Conservation (phyloP, 1,140 invertebrate genomes). For the Anoplolepis gracilipes region DNA sequence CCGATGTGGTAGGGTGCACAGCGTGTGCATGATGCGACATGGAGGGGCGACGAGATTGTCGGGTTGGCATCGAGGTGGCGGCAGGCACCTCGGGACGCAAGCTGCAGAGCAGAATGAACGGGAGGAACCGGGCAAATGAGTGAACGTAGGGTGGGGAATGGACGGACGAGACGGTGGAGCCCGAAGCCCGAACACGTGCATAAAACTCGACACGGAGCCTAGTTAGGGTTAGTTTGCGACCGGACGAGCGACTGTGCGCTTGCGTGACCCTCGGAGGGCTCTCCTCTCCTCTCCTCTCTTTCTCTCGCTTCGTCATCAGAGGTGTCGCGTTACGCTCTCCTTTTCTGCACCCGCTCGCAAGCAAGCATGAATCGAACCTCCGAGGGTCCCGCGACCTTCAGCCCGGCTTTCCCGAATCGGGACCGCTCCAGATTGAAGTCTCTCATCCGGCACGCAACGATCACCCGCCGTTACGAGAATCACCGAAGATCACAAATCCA, state of each 20-base stretch:
- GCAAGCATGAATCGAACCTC: slow-evolving; percentile 49
- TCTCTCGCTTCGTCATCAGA: slow-evolving; percentile 12
- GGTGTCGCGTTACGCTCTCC: slow-evolving; percentile 2
- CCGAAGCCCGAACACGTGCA: slow-evolving; percentile 55
- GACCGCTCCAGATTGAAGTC: slow-evolving; percentile 56
- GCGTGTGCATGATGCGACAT: background rate
- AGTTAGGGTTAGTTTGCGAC: slow-evolving; percentile 79
- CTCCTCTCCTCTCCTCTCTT: slow-evolving; percentile 51
- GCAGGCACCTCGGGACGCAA: background rate
- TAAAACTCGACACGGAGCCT: slow-evolving; percentile 54
- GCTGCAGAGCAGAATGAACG: slow-evolving; percentile 4
- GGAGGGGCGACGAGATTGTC: slow-evolving; percentile 35
- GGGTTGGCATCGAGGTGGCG: slow-evolving; percentile 15
- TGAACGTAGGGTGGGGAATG: slow-evolving; percentile 6
- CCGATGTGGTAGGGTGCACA: background rate
- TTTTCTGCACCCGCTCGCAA: background rate
- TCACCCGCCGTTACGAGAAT: background rate
- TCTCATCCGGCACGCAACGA: slow-evolving; percentile 43
- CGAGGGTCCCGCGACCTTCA: slow-evolving; percentile 66
- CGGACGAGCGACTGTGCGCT: slow-evolving; percentile 81
- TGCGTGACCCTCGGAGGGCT: slow-evolving; percentile 78
- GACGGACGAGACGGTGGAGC: background rate
- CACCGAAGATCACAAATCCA: background rate
- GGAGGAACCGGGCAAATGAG: background rate
- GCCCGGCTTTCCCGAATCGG: slow-evolving; percentile 46